Evolutionary conservation across 1,140 invertebrate genomes (phyloP).

Genomic region (Sycobia sp.): DNA sequence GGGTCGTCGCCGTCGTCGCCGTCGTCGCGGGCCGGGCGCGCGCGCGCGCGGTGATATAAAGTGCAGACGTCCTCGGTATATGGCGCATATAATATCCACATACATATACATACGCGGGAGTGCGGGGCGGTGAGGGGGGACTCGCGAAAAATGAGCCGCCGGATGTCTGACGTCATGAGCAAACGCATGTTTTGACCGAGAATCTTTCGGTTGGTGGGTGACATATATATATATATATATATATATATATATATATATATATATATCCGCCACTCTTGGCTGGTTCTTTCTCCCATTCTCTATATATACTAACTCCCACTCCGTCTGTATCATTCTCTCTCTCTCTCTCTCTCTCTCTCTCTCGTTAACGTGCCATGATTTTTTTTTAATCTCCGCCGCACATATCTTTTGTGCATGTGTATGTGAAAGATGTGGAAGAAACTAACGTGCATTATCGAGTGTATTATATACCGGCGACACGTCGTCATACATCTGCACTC

Average conservation of each 20-base stretch:
- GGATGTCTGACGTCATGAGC: conserved; percentile 28
- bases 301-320: neutral
- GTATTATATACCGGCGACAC: too few species aligned
- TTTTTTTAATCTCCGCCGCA: neutral
- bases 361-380: neutral
- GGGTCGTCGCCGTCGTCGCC: too few species aligned
- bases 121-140: neutral
- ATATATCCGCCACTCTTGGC: too few species aligned
- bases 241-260: too few species aligned
- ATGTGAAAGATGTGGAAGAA: too few species aligned
- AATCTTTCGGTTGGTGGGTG: conserved; percentile 17
- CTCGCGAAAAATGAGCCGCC: conserved; percentile 27
- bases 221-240: too few species aligned
- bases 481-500: too few species aligned
- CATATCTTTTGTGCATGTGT: too few species aligned
- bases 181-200: conserved; percentile 18
- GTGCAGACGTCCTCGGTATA: conserved; percentile 7
- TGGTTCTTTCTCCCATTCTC: neutral
- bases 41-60: conserved; percentile 1
- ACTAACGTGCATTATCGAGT: too few species aligned
- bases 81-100: too few species aligned
- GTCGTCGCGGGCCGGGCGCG: too few species aligned
- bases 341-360: neutral
- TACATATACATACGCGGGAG: too few species aligned
- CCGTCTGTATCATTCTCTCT: neutral